Conservation (phyloP, 2,888 invertebrate genomes). For the Andrena marginata region DNA sequence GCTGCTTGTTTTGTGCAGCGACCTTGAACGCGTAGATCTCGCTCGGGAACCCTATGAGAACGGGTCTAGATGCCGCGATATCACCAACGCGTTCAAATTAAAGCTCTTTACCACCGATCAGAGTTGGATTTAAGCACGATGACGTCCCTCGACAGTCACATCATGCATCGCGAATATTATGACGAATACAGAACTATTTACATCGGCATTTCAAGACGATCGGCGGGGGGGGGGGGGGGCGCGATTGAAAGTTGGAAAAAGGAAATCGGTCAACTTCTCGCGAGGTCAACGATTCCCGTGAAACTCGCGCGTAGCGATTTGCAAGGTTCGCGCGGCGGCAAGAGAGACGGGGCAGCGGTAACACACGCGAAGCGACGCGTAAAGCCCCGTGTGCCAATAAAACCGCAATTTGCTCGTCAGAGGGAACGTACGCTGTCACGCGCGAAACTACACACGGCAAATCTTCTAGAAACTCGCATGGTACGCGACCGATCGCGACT, state of each 20-base stretch:
- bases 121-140: not conserved
- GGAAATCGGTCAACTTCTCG: conserved; percentile 50
- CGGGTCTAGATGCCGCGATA: conserved; percentile 26
- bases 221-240: too few species aligned
- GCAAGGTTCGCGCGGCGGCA: conserved; percentile 27
- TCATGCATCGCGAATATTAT: not conserved
- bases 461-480: conserved; percentile 55
- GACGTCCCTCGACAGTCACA: not conserved
- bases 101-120: not conserved
- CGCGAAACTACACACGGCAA: conserved; percentile 41
- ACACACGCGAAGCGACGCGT: conserved; percentile 10
- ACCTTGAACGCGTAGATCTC: conserved; percentile 65
- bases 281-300: conserved; percentile 55
- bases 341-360: conserved; percentile 3
- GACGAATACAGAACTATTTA: too few species aligned
- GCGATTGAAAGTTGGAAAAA: not conserved
- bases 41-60: conserved; percentile 20
- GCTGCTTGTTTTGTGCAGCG: conserved; percentile 54
- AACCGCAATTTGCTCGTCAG: conserved; percentile 52
- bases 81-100: conserved; percentile 10
- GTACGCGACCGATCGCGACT: conserved; percentile 50
- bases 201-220: not conserved
- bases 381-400: conserved; percentile 32
- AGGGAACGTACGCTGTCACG: conserved; percentile 47
- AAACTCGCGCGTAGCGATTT: conserved; percentile 39